Base-by-base conservation (phyloP, 2,888 invertebrate species). In the Iphiclides podalirius region DNA sequence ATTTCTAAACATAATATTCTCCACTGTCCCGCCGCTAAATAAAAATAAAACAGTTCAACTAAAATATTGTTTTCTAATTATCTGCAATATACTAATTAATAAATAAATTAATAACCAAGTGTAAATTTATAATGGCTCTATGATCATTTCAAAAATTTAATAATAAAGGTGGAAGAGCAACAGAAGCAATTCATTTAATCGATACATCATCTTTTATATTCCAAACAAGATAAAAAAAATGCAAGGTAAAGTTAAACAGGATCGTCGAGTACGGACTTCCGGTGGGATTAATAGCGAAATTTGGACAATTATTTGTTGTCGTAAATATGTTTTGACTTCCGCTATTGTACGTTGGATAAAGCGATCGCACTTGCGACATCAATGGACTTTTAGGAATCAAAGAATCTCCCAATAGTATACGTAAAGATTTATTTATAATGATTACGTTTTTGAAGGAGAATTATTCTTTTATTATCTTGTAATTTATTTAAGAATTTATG, bases 271-370 rank as follows among this genome's bases (percentile, higher is more conserved):
- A 57, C 70, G 66, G 69, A 79, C 72, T 75, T 84, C 84, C 84
- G 80, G 36, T 43, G 23, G 52, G 56, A 54, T 57, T 58, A 67
- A 72, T 63, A 53, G 61, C 57, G 54, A 56, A 53, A 64, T 63
- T 63, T 55, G 63, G 59, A 72, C 75, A 73, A 81, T 77, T 82
- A n/a, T n/a, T n/a, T n/a, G n/a, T n/a, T 76, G 75, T 67, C 61
- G 59, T 59, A 58, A 59, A 60, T 79, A 84, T 86, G 73, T 86
- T 86, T 81, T 86, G 86, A 86, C 84, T 78, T 54, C 58, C 47
- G 35, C 57, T 60, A 67, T 72, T 72, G 69, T 68, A 48, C 45
- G 23, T 12, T 15, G 52, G 36, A 54, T 52, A 44, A 43, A 44
- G 49, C 17, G 20, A 26, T 61, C 61, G 75, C 81, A 82, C 79